Percentiles rank a stretch among this genome's conserved stretches.
These are phyloP conservation scores for Melanostoma scalare DNA, from an alignment of 2,888 invertebrate species.

Conservation along the genomic window DNA sequence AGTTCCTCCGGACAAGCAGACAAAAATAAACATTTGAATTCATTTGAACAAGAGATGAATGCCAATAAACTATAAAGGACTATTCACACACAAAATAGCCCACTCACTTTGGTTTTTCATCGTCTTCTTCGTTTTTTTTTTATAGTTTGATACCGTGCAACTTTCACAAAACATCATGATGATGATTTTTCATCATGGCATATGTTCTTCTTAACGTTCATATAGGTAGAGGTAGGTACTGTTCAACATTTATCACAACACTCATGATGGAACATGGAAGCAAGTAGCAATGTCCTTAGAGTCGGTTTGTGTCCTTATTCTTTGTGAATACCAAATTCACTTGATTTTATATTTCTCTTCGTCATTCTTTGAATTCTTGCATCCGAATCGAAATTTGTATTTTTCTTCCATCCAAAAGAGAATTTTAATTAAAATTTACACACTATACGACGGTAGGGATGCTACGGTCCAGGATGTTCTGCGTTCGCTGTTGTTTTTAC, in stretches of 20 bases:
- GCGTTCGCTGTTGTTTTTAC: conserved; percentile 23
- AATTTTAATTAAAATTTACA: conserved; percentile 71
- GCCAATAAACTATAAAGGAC: conserved; percentile 67
- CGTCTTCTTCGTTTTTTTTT: not conserved
- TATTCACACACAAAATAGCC: conserved; percentile 56
- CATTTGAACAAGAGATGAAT: conserved; percentile 44
- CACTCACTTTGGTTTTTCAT: conserved; percentile 6
- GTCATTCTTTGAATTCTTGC: conserved; percentile 43
- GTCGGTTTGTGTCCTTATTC: conserved; percentile 45
- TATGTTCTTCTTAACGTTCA: too few species aligned
- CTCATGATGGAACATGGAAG: conserved; percentile 4
- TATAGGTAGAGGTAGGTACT: too few species aligned
- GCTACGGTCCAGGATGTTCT: conserved; percentile 39
- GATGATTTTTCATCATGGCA: too few species aligned
- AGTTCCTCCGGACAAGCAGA: conserved; percentile 52
- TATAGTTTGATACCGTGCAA: not conserved
- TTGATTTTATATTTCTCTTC: conserved; percentile 52
- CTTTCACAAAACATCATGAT: not conserved
- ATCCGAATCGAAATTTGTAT: conserved; percentile 57
- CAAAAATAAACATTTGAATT: conserved; percentile 65
- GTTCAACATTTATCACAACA: not conserved
- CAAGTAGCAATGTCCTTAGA: conserved; percentile 25
- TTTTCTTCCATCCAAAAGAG: conserved; percentile 58
- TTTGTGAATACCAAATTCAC: conserved; percentile 67
- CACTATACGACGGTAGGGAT: conserved; percentile 27